Evolutionary conservation across 53 echinoderm and acorn worm genomes (phyloP).

Genomic region (Temnopleurus reevesii): DNA sequence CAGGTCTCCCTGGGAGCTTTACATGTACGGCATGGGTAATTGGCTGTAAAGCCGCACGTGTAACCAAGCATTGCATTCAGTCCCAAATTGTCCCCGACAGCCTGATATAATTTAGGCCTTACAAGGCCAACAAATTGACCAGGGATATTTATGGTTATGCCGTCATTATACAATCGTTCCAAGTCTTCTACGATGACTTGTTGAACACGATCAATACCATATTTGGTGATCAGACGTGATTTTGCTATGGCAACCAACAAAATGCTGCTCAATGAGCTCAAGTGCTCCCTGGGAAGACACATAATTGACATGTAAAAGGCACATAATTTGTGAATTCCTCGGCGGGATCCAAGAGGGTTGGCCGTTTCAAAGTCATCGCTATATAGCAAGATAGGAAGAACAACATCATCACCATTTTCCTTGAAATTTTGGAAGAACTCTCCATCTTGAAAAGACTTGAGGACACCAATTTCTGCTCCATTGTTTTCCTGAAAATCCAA

Average conservation of each 20-base stretch:
- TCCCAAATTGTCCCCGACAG: slow-evolving; percentile 61
- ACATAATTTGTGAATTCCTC: slow-evolving; percentile 58
- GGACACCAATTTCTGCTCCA: too few relatives aligned
- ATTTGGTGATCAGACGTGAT: slow-evolving; percentile 32
- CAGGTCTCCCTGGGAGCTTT: slow-evolving; percentile 46
- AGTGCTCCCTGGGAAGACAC: slow-evolving; percentile 52
- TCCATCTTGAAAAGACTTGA: too few relatives aligned
- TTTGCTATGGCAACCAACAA: slow-evolving; percentile 61
- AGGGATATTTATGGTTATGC: slow-evolving; percentile 1
- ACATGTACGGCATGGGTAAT: slow-evolving; percentile 55
- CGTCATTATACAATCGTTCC: slow-evolving; percentile 29
- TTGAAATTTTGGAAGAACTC: too few relatives aligned
- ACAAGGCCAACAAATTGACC: slow-evolving; percentile 57
- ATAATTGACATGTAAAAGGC: slow-evolving; percentile 59
- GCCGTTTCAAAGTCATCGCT: slow-evolving; percentile 64
- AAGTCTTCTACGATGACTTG: slow-evolving; percentile 51
- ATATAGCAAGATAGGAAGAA: slow-evolving; percentile 38
- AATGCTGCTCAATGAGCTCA: slow-evolving; percentile 60
- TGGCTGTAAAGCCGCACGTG: slow-evolving; percentile 63
- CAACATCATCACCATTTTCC: slow-evolving; percentile 36
- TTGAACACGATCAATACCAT: slow-evolving; percentile 65
- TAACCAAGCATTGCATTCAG: slow-evolving; percentile 53
- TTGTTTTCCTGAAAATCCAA: too few relatives aligned
- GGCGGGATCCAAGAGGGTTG: slow-evolving; percentile 64
- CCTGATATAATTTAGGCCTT: slow-evolving; percentile 57